Percentiles rank a stretch among this genome's conserved stretches.
Evolutionary conservation across 2,797 vertebrate genomes (phyloP).

Genomic region (Pygocentrus nattereri): DNA sequence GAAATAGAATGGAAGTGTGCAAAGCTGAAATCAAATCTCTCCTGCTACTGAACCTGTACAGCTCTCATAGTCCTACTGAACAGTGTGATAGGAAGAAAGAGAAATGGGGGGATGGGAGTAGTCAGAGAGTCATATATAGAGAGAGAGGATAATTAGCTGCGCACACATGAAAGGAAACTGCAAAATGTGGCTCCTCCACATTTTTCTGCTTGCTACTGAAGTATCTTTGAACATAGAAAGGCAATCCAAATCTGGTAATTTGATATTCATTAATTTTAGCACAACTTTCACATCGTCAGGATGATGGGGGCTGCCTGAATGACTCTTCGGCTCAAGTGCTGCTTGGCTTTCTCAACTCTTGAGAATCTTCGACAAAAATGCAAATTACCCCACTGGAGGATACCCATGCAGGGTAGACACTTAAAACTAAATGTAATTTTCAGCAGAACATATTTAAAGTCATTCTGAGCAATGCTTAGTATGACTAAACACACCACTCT

Average conservation of each 20-base stretch:
- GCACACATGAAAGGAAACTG: slow-evolving; percentile 54
- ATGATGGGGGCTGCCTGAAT: slow-evolving; percentile 49
- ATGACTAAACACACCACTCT: neutral
- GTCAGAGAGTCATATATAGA: slow-evolving; percentile 33
- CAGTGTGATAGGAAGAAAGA: slow-evolving; percentile 16
- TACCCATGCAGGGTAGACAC: slow-evolving; percentile 11
- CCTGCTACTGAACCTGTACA: slow-evolving; percentile 27
- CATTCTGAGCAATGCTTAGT: neutral
- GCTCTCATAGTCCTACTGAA: slow-evolving; percentile 33
- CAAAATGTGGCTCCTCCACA: slow-evolving; percentile 43
- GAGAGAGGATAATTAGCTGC: slow-evolving; percentile 47
- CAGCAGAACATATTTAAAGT: slow-evolving; percentile 12
- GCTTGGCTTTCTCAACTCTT: slow-evolving; percentile 50
- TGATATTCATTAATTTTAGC: slow-evolving; percentile 59
- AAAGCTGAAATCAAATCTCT: slow-evolving; percentile 36
- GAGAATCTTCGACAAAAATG: slow-evolving; percentile 51
- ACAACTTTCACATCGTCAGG: slow-evolving; percentile 43
- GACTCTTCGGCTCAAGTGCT: slow-evolving; percentile 31
- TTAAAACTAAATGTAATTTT: slow-evolving; percentile 29
- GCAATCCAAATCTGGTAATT: slow-evolving; percentile 50
- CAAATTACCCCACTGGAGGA: slow-evolving; percentile 31
- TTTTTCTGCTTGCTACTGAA: slow-evolving; percentile 48
- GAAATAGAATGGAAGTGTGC: slow-evolving; percentile 28
- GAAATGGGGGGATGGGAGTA: neutral
- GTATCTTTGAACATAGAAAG: slow-evolving; percentile 42